phyloP scores from a whole-genome alignment of 1,140 invertebrate genomes.

The Megalopta genalis region DNA sequence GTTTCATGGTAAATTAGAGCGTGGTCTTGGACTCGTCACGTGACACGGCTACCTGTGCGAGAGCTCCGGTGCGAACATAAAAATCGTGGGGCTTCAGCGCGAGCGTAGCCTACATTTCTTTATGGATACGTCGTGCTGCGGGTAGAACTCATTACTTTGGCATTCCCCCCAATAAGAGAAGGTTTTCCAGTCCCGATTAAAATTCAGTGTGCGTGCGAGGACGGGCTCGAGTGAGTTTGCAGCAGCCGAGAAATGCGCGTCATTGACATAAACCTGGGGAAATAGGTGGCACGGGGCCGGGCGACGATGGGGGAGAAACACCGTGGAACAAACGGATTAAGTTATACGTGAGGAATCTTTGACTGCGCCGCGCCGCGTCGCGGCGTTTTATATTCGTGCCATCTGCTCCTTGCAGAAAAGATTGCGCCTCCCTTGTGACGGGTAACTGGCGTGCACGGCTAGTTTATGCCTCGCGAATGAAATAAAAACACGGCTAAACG shows the following conservation, averaged over 20 bases:
- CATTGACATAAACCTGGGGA: constrained; percentile 47
- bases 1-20: constrained; percentile 41
- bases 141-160: constrained; percentile 58
- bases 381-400: constrained; percentile 31
- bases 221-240: constrained; percentile 34
- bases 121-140: constrained; percentile 45
- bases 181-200: constrained; percentile 49
- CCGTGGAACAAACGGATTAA: constrained; percentile 41
- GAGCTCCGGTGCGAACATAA: constrained; percentile 41
- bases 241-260: constrained; percentile 42
- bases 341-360: constrained; percentile 50
- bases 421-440: constrained; percentile 2
- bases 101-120: constrained; percentile 50
- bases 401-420: constrained; percentile 17
- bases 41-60: constrained; percentile 11
- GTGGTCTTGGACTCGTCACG: constrained; percentile 9
- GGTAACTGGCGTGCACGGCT: not conserved
- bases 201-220: constrained; percentile 56
- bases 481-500: not conserved
- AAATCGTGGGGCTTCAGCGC: constrained; percentile 46
- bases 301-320: not conserved
- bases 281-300: not conserved
- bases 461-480: constrained; percentile 13
- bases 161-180: constrained; percentile 52
- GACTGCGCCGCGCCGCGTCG: not conserved